Evolutionary conservation across 2,113 vertebrate genomes (phyloP).

Genomic region (Halichoeres trimaculatus): DNA sequence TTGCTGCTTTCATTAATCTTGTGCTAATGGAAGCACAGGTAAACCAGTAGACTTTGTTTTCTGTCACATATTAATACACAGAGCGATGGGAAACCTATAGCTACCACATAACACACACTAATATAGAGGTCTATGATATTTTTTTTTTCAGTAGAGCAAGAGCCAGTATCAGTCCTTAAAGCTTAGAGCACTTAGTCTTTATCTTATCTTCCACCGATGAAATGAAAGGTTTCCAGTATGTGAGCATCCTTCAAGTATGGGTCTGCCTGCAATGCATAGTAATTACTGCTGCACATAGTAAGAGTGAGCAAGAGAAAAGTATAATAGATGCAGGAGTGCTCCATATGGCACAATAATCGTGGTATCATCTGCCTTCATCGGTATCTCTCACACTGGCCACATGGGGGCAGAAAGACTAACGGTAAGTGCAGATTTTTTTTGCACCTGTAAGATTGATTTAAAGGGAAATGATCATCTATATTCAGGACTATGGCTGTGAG

Average conservation of each 20-base stretch:
- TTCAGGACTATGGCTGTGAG: neutral
- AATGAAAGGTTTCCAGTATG: constrained; percentile 23
- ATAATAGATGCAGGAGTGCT: neutral
- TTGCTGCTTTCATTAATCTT: no score
- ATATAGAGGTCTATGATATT: neutral
- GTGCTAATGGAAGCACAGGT: no score
- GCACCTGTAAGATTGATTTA: constrained; percentile 7
- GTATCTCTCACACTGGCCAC: neutral
- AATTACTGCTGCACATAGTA: neutral
- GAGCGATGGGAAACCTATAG: neutral
- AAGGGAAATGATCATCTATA: neutral
- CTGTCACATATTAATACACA: neutral
- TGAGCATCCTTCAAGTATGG: constrained; percentile 18
- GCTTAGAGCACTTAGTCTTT: neutral
- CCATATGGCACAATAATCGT: neutral
- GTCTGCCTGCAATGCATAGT: constrained; percentile 13
- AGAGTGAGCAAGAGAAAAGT: neutral
- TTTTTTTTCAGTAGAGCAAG: neutral
- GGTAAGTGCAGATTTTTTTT: neutral
- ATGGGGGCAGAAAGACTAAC: neutral
- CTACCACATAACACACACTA: neutral
- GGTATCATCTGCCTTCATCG: neutral
- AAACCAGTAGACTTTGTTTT: no score
- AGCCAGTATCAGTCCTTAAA: neutral
- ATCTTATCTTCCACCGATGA: constrained; percentile 27